phyloP scores from a whole-genome alignment of 2,797 vertebrate genomes.

The Fistularia tabacaria region DNA sequence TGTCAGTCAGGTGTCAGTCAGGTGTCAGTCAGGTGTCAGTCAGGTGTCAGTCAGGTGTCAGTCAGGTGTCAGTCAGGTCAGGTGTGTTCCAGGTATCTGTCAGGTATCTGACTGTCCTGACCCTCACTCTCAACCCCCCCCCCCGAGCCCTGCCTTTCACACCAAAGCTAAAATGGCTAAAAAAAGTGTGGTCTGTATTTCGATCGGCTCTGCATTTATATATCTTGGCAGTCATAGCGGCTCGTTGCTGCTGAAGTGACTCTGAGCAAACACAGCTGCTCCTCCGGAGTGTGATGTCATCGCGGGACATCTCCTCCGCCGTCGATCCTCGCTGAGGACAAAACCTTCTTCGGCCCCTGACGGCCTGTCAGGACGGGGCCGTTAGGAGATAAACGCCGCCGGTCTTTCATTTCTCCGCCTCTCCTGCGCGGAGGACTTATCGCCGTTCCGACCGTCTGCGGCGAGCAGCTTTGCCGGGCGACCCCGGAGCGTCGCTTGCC shows the following conservation, averaged over 20 bases:
- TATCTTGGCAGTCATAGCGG: constrained; percentile 47
- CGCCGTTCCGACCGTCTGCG: constrained; percentile 62
- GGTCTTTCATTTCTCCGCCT: constrained; percentile 16
- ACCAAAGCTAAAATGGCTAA: background rate
- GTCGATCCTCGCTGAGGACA: constrained; percentile 72
- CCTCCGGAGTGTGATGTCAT: constrained; percentile 69
- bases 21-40: no score
- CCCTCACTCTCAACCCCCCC: background rate
- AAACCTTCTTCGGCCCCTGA: constrained; percentile 55
- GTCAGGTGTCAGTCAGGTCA: no score
- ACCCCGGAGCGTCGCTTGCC: constrained; percentile 64
- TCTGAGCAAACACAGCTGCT: constrained; percentile 76
- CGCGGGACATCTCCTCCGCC: constrained; percentile 56
- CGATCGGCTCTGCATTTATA: constrained; percentile 33
- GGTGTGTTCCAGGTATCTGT: no score
- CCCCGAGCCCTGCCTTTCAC: no score
- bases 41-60: no score
- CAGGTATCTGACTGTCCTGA: background rate
- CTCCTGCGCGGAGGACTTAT: constrained; percentile 26
- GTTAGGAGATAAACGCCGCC: constrained; percentile 38
- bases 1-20: no score
- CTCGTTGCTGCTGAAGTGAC: constrained; percentile 62
- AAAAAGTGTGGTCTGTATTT: constrained; percentile 4
- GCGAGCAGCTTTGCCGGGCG: constrained; percentile 60
- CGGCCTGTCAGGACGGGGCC: constrained; percentile 29